Evolutionary conservation across 92 coral and sea anemone genomes (phyloP).

Genomic region (Anthopleura xanthogrammica): DNA sequence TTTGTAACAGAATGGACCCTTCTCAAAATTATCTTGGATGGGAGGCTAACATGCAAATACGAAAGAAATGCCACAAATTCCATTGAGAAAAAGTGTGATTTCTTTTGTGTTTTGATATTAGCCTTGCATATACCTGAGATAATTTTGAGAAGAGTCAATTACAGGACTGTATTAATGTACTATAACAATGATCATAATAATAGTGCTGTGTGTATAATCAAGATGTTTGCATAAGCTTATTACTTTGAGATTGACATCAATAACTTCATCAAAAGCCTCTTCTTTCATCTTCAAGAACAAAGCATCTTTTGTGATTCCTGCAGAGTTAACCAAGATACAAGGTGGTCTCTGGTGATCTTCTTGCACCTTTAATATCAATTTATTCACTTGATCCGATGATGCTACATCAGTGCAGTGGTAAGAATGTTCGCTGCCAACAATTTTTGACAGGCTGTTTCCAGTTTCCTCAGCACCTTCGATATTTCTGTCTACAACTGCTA

Average conservation of each 20-base stretch:
- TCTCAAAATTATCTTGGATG: too few species aligned
- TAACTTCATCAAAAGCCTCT: constrained; percentile 85
- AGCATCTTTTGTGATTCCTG: constrained; percentile 87
- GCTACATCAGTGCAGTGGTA: constrained; percentile 69
- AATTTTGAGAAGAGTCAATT: too few species aligned
- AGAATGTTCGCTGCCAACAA: constrained; percentile 44
- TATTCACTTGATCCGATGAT: constrained; percentile 54
- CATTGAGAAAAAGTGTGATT: too few species aligned
- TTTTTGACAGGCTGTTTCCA: constrained; percentile 37
- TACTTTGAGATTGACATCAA: constrained; percentile 90
- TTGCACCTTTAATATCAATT: constrained; percentile 53
- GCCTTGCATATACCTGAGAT: too few species aligned
- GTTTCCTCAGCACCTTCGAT: constrained; percentile 63
- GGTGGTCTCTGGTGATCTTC: constrained; percentile 71
- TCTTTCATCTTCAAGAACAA: constrained; percentile 86
- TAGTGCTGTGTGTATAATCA: too few species aligned
- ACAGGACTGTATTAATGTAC: too few species aligned
- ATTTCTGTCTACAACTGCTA: constrained; percentile 73
- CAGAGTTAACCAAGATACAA: constrained; percentile 91
- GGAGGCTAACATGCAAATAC: too few species aligned
- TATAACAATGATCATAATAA: too few species aligned
- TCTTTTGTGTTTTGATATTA: too few species aligned
- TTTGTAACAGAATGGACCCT: too few species aligned
- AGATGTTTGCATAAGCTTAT: too few species aligned
- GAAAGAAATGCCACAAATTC: too few species aligned